Base-by-base conservation (phyloP, 1,140 invertebrate genomes). In the Drosophila burlai region DNA sequence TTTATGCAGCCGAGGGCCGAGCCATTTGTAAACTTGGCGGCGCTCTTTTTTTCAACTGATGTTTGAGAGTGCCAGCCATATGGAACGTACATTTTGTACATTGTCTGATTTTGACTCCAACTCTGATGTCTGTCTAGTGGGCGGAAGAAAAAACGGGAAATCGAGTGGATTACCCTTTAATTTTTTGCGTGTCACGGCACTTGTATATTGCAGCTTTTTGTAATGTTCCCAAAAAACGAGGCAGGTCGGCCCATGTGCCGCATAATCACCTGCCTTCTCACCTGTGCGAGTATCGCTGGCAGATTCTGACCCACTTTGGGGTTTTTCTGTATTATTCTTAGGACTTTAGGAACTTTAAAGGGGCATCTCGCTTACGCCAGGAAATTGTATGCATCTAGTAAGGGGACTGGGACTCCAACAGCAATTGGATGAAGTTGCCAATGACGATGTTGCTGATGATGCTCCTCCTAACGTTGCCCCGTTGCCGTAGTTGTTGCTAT, bases 371-470 rank as follows among this genome's bases (percentile, higher is more conserved):
- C 74, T 83, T 75, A 73, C 81, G 64, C 59, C 73, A 65, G 86
- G 72, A 77, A 83, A 80, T 77, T 80, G 74, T 50, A 58, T 42
- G 43, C 24, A 57, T 42, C 40, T 11, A 10, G n/a, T 2, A 31
- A 13, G 45, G 46, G 60, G 4, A 42, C 40, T 42, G 50, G 36
- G 38, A 10, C 29, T 47, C 63, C 59, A 40, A 43, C 59, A 52
- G 73, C 84, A 89, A 84, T 78, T 89, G 84, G 69, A 84, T 89
- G 68, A 89, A 87, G 84, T 87, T 87, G 81, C 77, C 81, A 65
- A 67, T 80, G 67, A 73, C 63, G 73, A 71, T 72, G 67, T 38
- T 54, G 76, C 61, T 68, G 73, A 74, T 64, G 72, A 74, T 54
- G 72, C 42, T 43, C 29, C 67, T 49, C 47, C 31, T 47, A 58